phyloP scores from a whole-genome alignment of 1,140 invertebrate genomes.

The Pseudomyrmex flavicornis region DNA sequence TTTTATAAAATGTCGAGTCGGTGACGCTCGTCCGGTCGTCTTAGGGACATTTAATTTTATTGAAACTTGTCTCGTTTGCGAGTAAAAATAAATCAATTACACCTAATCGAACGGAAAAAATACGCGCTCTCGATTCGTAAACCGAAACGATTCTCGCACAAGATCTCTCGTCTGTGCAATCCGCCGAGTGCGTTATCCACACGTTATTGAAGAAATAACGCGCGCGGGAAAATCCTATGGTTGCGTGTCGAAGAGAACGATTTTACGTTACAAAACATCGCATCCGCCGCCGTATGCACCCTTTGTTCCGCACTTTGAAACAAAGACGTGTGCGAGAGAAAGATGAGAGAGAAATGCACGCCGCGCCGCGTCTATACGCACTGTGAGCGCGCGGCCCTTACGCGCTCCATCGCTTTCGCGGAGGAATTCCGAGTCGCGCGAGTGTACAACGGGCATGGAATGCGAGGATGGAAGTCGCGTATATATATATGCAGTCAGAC shows the following conservation, averaged over 20 bases:
- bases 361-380: not conserved
- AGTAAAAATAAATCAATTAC: not conserved
- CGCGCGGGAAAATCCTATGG: conserved; percentile 37
- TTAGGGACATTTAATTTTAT: not conserved
- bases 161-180: too few relatives aligned
- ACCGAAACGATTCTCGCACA: too few relatives aligned
- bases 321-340: conserved; percentile 35
- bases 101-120: not conserved
- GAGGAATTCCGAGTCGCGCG: conserved; percentile 66
- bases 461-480: conserved; percentile 65
- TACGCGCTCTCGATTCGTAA: not conserved
- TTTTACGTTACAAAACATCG: conserved; percentile 69
- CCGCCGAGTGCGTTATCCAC: not conserved
- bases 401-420: conserved; percentile 57
- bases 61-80: not conserved
- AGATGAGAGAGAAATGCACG: not conserved
- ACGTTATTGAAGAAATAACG: conserved; percentile 9
- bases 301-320: conserved; percentile 47
- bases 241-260: conserved; percentile 54
- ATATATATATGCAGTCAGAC: conserved; percentile 22
- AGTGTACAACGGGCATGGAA: conserved; percentile 72
- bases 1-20: too few relatives aligned
- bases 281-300: conserved; percentile 47
- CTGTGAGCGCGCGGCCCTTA: conserved; percentile 61
- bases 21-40: too few relatives aligned